These are phyloP conservation scores for Sterna hirundo DNA, from an alignment of 2,113 vertebrate genomes.

Conservation along the genomic window DNA sequence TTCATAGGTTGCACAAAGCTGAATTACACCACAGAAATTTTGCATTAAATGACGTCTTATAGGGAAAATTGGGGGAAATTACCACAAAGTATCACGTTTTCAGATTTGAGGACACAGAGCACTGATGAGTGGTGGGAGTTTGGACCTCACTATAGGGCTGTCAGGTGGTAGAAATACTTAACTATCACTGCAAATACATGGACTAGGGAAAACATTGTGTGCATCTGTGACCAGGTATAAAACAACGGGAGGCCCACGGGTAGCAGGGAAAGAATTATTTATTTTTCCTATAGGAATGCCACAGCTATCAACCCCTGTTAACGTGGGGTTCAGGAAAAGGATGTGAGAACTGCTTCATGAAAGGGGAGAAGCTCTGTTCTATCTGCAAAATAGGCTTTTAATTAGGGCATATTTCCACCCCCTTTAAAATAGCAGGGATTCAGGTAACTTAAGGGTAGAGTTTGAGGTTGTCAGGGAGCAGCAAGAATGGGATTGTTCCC, in stretches of 20 bases:
- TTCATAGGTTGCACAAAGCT: neutral
- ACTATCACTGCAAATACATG: neutral
- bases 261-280: neutral
- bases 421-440: neutral
- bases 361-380: neutral
- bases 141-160: neutral
- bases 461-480: neutral
- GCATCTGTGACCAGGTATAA: neutral
- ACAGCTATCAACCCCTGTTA: neutral
- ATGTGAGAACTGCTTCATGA: neutral
- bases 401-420: neutral
- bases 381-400: neutral
- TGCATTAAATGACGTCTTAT: neutral
- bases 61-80: neutral
- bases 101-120: neutral
- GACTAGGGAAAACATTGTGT: neutral
- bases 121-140: neutral
- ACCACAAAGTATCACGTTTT: neutral
- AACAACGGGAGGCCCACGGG: neutral
- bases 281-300: neutral
- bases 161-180: neutral
- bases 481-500: neutral
- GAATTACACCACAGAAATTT: neutral
- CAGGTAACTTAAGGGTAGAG: neutral
- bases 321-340: neutral